A percentile compares a stretch with the other conserved stretches of the same genome.
Evolutionary conservation across 2,888 invertebrate species (phyloP).

Genomic region (Cryptosula pallasiana): DNA sequence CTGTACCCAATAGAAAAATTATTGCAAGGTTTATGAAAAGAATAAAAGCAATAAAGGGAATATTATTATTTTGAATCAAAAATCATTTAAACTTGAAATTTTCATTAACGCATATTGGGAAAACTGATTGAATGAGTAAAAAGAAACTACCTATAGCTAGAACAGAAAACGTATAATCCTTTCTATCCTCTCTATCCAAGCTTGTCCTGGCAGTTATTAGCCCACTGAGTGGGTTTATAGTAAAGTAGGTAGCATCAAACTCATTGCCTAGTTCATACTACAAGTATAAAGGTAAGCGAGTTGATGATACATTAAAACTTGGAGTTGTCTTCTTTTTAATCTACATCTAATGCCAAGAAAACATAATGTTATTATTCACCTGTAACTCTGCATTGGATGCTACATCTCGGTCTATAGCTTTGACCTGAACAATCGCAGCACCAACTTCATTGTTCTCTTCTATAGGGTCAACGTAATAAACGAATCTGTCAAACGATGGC

Average conservation of each 20-base stretch:
- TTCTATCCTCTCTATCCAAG: slow-evolving; percentile 13
- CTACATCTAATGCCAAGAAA: neutral
- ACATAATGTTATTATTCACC: neutral
- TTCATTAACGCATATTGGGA: no score
- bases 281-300: neutral
- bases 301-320: no score
- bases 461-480: slow-evolving; percentile 31
- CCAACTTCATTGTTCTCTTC: slow-evolving; percentile 40
- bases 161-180: slow-evolving; percentile 13
- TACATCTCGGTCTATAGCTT: slow-evolving; percentile 38
- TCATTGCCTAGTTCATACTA: slow-evolving; percentile 18
- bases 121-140: no score
- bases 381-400: slow-evolving; percentile 23
- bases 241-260: slow-evolving; percentile 13
- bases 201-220: slow-evolving; percentile 64
- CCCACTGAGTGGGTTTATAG: slow-evolving; percentile 73
- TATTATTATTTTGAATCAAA: no score
- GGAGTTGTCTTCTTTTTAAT: neutral
- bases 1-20: neutral
- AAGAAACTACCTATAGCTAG: slow-evolving; percentile 24
- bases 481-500: slow-evolving; percentile 28
- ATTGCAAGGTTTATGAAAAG: neutral
- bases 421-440: slow-evolving; percentile 36
- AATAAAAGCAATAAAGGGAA: no score
- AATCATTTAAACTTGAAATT: no score